Evolutionary conservation across 2,113 vertebrate species (phyloP).

Genomic region (Electrona antarctica): DNA sequence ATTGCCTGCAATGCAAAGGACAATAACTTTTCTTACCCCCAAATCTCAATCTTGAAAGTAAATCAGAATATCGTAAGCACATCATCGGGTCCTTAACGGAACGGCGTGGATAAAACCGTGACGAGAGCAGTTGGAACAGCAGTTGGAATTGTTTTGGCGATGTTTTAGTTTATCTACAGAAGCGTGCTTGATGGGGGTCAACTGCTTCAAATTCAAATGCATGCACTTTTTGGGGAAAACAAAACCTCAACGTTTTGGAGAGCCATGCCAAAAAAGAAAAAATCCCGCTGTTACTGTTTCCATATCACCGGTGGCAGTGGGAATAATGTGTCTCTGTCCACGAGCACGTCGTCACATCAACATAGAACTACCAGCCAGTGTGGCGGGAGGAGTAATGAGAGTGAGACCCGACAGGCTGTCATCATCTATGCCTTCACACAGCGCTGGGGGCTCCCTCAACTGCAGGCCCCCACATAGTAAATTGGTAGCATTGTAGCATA

Average conservation of each 20-base stretch:
- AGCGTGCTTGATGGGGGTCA: slow-evolving; percentile 30
- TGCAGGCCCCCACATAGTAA: slow-evolving; percentile 49
- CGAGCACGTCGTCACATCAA: slow-evolving; percentile 58
- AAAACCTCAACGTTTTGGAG: slow-evolving; percentile 22
- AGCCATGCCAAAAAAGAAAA: slow-evolving; percentile 32
- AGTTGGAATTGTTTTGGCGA: no score
- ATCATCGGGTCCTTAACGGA: slow-evolving; percentile 12
- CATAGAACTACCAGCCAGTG: slow-evolving; percentile 48
- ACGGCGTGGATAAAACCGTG: no score
- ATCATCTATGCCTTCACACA: slow-evolving; percentile 68
- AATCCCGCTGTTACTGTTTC: slow-evolving; percentile 48
- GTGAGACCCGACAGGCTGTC: slow-evolving; percentile 66
- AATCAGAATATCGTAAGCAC: slow-evolving; percentile 28
- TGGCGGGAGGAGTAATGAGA: slow-evolving; percentile 65
- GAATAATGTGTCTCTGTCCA: slow-evolving; percentile 63
- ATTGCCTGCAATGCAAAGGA: no score
- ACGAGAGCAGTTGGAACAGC: no score
- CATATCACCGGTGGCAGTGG: slow-evolving; percentile 60
- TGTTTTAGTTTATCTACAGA: slow-evolving; percentile 20
- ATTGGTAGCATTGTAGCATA: slow-evolving; percentile 71
- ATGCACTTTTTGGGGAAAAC: slow-evolving; percentile 24
- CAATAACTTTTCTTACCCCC: no score
- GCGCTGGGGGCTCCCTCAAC: slow-evolving; percentile 30
- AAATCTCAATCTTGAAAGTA: no score
- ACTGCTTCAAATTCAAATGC: slow-evolving; percentile 51